Base-by-base conservation (phyloP, 1,140 invertebrate genomes). In the Vollenhovia emeryi region DNA sequence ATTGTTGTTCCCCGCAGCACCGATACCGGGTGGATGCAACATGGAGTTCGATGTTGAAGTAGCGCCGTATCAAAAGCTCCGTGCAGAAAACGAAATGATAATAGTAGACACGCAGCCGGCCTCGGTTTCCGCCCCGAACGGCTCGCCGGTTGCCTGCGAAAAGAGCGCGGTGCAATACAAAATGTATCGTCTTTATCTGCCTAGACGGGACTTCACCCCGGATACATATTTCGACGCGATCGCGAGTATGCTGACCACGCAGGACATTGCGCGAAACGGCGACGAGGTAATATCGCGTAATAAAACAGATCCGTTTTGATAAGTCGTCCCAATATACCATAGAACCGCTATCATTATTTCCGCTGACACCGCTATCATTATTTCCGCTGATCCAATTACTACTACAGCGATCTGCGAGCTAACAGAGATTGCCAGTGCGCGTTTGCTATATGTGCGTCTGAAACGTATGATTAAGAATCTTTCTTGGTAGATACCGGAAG, bases 11-110 rank as follows among this genome's bases (percentile, higher is more conserved):
- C 86, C 45, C 86, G 78, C 93, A 97, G 97, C 96, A 91, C 97
- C 97, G 5, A 94, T 97, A 88, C 97, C 97, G 57, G 97, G 97
- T 82, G 97, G 97, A 43, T 98, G 97, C 91, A 97, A 97, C 87
- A 96, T 97, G 95, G 96, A 97, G 89, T 96, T 96, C 87, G 92
- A 96, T 57, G 93, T 96, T n/a, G 93, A 96, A 89, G 95, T 95
- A 82, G 96, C 97, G 24, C 97, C 97, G 9, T 98, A 96, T 90
- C 94, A 97, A 87, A 93, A 93, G 45, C 88, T 96, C 0, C 86
- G 80, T 2, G 94, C 95, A 48, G 95, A 91, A 45, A 89, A 95
- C 62, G 92, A 95, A n/a, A 95, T 96, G 48, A 94, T 97, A 5
- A 93, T 90, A 50, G 95, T 97, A 0, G 95, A 96, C 80, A 95